Base-by-base conservation (phyloP, 35 echinoderm and acorn worm species). In the Chiridota heheva region DNA sequence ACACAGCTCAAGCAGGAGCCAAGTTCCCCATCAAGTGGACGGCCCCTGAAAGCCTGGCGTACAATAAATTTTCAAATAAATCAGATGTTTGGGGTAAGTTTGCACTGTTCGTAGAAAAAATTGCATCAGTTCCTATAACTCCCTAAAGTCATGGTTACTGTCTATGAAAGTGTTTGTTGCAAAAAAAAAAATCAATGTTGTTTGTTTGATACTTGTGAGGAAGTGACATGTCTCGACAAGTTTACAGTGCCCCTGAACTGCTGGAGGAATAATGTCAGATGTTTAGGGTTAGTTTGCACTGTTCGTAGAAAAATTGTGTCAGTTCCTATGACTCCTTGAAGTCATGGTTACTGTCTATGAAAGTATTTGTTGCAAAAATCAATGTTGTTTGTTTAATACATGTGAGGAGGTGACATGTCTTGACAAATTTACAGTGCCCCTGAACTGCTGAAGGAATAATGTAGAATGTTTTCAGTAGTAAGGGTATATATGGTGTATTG, bases 11-110 rank as follows among this genome's bases (percentile, higher is more conserved):
- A 69, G 95, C 95, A 0, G 95, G 95, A 28, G 95, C 95, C 38
- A 98, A 98, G 69, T 98, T 98, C 47, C 95, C 95, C 60, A 98
- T 98, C 89, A 98, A 98, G 63, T 98, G 95, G 95, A 98, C 95
- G 24, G 95, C 95, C 20, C 95, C 95, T 0, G 95, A 98, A 76
- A 98, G 95, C 60, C 61, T 98, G 41, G 95, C 95, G 3, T 98
- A 88, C 80, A 92, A 98, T 62, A 98, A 98, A 70, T 98, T 98
- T 76, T 98, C 95, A 37, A 98, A 88, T 75, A 98, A 98, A 59
- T 98, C 95, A 17, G 95, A 98, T 72, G 74, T 92, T 17, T 98
- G 95, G 95, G 95, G 95, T 98, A 78, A 83, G 88, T 81, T 13
- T 12, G 2, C 8, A 17, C n/a, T 51, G 8, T 8, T 51, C 8